Conservation (phyloP, 2,797 vertebrate species). For the Neostethus bicornis region DNA sequence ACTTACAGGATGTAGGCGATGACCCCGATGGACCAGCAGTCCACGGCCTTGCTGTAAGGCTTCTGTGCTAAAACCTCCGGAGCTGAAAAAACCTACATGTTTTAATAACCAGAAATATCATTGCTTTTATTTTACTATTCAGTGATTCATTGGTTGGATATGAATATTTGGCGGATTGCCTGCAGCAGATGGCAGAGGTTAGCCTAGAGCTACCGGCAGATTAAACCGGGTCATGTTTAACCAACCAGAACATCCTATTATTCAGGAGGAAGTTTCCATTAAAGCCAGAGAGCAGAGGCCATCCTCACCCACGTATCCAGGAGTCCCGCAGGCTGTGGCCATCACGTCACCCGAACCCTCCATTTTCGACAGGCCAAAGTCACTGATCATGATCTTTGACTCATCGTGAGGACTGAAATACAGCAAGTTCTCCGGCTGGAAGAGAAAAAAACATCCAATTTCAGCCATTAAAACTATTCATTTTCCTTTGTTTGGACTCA, state of each 20-base stretch:
- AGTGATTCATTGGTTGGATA: slow-evolving; percentile 2
- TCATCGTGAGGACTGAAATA: slow-evolving; percentile 95
- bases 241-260: slow-evolving; percentile 46
- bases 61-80: slow-evolving; percentile 98
- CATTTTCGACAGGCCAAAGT: slow-evolving; percentile 96
- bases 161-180: slow-evolving; percentile 26
- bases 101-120: neutral
- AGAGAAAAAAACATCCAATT: slow-evolving; percentile 16
- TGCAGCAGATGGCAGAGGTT: slow-evolving; percentile 40
- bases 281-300: slow-evolving; percentile 27
- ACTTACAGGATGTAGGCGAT: slow-evolving; percentile 99
- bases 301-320: slow-evolving; percentile 93
- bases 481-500: neutral
- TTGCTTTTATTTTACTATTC: neutral
- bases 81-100: slow-evolving; percentile 76
- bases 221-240: slow-evolving; percentile 48
- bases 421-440: slow-evolving; percentile 91
- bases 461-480: neutral
- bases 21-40: slow-evolving; percentile 99
- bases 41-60: slow-evolving; percentile 98
- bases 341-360: slow-evolving; percentile 94
- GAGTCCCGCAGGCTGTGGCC: slow-evolving; percentile 95
- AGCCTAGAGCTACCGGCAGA: slow-evolving; percentile 49
- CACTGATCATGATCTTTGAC: slow-evolving; percentile 98
- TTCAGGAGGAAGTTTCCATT: slow-evolving; percentile 36